These are phyloP conservation scores for Holacanthella duospinosa DNA, from an alignment of 2,888 invertebrate species.

Conservation along the genomic window DNA sequence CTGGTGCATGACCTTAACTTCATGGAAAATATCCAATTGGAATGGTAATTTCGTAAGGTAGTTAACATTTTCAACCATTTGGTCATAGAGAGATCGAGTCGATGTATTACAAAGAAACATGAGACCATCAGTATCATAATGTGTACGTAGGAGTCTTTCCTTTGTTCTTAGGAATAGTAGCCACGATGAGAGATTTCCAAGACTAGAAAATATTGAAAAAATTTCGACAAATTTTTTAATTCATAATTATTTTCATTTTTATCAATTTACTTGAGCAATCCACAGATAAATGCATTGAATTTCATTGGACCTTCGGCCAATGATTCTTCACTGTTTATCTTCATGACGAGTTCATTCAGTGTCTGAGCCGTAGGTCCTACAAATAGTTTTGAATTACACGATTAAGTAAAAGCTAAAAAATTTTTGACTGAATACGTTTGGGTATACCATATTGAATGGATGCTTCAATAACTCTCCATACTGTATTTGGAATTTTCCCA, in stretches of 20 bases:
- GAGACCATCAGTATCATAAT: constrained; percentile 65
- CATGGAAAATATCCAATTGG: constrained; percentile 68
- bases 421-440: background rate
- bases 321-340: constrained; percentile 70
- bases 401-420: background rate
- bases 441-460: constrained; percentile 67
- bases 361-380: constrained; percentile 68
- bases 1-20: constrained; percentile 62
- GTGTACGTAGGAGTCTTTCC: constrained; percentile 67
- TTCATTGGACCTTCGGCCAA: constrained; percentile 73
- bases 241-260: background rate
- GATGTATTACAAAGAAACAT: constrained; percentile 54
- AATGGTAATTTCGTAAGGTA: constrained; percentile 69
- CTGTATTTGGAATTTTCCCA: constrained; percentile 72
- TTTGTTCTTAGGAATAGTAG: constrained; percentile 72
- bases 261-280: constrained; percentile 44
- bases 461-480: constrained; percentile 82
- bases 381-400: constrained; percentile 13
- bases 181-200: constrained; percentile 82
- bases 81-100: constrained; percentile 54
- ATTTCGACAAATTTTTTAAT: background rate
- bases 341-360: constrained; percentile 68
- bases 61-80: constrained; percentile 63
- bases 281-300: constrained; percentile 79
- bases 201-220: constrained; percentile 46